Percentiles rank a stretch among this genome's conserved stretches.
These are phyloP conservation scores for Torymus texanus DNA, from an alignment of 2,888 invertebrate species.

Conservation along the genomic window DNA sequence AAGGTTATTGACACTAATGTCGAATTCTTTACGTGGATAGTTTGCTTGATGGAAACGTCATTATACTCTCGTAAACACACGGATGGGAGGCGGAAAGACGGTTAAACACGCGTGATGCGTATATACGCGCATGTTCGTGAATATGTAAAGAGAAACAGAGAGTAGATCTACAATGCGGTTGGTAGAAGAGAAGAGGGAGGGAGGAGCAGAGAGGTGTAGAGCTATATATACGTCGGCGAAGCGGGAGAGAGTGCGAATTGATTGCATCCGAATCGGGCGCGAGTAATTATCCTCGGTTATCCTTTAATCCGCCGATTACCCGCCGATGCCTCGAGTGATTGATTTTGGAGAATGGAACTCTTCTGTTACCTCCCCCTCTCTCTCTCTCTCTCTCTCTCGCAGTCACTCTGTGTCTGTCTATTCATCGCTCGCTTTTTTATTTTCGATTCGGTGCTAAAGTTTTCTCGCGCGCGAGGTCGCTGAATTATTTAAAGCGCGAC, in stretches of 20 bases:
- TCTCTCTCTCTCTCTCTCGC: neutral
- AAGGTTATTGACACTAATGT: no score
- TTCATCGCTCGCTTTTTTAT: neutral
- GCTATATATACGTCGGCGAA: slow-evolving; percentile 12
- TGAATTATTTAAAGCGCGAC: slow-evolving; percentile 27
- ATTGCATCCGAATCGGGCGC: slow-evolving; percentile 53
- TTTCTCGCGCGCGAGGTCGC: no score
- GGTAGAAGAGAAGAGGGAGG: neutral
- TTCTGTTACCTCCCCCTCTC: neutral
- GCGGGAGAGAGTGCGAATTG: slow-evolving; percentile 45
- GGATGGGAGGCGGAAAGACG: neutral
- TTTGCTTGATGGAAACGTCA: no score
- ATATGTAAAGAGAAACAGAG: no score
- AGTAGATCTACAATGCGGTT: neutral
- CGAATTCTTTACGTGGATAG: no score
- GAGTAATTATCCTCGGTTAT: slow-evolving; percentile 56
- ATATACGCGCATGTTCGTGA: no score
- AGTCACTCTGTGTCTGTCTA: no score
- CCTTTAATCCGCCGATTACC: slow-evolving; percentile 55
- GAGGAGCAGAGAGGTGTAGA: neutral
- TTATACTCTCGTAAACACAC: no score
- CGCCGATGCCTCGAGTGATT: slow-evolving; percentile 53
- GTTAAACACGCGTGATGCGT: no score
- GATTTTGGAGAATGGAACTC: slow-evolving; percentile 45
- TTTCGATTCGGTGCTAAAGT: neutral